phyloP scores from a whole-genome alignment of 2,888 invertebrate genomes.

The Nomada hirtipes region DNA sequence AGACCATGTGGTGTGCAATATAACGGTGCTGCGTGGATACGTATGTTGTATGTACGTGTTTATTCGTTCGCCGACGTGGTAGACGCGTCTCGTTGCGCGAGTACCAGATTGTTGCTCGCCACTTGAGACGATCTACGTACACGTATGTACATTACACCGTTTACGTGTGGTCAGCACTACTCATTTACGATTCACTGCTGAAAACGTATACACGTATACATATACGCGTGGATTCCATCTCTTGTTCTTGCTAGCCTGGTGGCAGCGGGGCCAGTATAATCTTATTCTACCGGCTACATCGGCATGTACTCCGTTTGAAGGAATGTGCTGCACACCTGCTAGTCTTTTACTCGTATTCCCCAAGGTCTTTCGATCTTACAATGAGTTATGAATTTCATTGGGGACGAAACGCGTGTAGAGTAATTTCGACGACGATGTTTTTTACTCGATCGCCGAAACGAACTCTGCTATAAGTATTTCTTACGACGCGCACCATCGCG shows the following conservation, averaged over 20 bases:
- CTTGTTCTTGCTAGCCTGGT: conserved; percentile 24
- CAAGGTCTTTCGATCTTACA: conserved; percentile 22
- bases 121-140: not conserved
- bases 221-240: conserved; percentile 24
- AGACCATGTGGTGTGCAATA: conserved; percentile 57
- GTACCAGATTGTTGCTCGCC: conserved; percentile 10
- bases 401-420: not conserved
- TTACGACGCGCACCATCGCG: not conserved
- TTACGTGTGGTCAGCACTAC: not conserved
- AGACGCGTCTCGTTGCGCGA: not conserved
- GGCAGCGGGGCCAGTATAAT: conserved; percentile 27
- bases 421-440: not conserved
- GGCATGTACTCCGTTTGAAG: conserved; percentile 46
- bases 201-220: not conserved
- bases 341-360: conserved; percentile 51
- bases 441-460: not conserved
- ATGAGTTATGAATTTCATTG: not conserved
- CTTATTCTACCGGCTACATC: conserved; percentile 39
- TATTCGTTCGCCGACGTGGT: conserved; percentile 1
- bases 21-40: conserved; percentile 57
- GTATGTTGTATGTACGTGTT: conserved; percentile 4
- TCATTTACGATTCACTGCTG: conserved; percentile 15
- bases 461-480: no score
- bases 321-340: conserved; percentile 67
- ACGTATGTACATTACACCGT: not conserved